These are phyloP conservation scores for Disparrhopalites patrizii DNA, from an alignment of 2,888 invertebrate species.

Conservation along the genomic window DNA sequence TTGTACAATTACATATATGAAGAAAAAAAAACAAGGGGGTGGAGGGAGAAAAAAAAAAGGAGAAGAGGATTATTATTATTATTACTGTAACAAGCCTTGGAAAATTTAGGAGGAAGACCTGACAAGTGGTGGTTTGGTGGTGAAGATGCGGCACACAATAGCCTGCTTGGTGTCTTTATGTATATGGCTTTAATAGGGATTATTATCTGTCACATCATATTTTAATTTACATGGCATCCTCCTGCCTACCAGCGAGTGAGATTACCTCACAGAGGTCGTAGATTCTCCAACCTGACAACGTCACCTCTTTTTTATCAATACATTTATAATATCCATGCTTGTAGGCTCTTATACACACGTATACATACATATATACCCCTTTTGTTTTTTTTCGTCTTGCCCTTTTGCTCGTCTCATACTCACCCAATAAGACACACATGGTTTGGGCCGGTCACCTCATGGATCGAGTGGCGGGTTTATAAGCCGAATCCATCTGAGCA, in stretches of 20 bases:
- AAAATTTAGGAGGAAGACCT: conserved; percentile 1
- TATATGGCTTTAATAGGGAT: conserved; percentile 19
- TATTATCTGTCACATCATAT: conserved; percentile 33
- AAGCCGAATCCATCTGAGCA: conserved; percentile 18
- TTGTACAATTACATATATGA: no score
- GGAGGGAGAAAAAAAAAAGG: background rate
- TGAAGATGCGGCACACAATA: conserved; percentile 11
- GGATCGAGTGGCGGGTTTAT: conserved; percentile 26
- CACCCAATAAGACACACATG: background rate
- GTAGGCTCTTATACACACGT: no score
- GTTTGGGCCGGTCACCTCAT: conserved; percentile 5
- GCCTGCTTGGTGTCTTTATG: no score
- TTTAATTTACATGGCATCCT: conserved; percentile 29
- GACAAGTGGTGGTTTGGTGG: background rate
- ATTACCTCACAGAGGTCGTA: conserved; percentile 28
- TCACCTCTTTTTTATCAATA: background rate
- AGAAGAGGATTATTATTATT: no score
- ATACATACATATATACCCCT: no score
- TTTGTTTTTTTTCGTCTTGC: background rate
- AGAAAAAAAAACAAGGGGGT: background rate
- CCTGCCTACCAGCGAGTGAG: conserved; percentile 12
- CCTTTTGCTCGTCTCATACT: background rate
- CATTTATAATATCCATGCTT: no score
- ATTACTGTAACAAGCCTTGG: no score
- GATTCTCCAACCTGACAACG: conserved; percentile 12